phyloP scores from a whole-genome alignment of 2,888 invertebrate genomes.

The Polydrusus tereticollis region DNA sequence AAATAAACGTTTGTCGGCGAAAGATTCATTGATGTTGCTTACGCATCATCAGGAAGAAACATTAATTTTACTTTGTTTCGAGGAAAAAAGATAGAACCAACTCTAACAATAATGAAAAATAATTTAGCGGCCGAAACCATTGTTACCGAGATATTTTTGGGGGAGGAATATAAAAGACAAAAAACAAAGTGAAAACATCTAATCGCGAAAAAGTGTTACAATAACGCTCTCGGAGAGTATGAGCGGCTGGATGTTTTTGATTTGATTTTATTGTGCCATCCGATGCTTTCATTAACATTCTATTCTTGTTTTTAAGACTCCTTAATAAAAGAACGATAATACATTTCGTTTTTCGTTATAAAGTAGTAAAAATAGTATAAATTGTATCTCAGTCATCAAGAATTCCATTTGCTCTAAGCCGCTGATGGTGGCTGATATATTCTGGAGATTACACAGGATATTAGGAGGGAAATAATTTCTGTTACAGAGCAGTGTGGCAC shows the following conservation, averaged over 20 bases:
- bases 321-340: background rate
- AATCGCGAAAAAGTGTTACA: constrained; percentile 29
- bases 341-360: background rate
- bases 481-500: no score
- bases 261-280: constrained; percentile 17
- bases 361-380: no score
- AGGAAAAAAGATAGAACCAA: background rate
- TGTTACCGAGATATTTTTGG: background rate
- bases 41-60: background rate
- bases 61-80: constrained; percentile 4
- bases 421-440: no score
- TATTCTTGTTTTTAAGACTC: background rate
- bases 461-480: no score
- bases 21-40: background rate
- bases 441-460: no score
- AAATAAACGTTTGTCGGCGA: no score
- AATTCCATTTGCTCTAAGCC: no score
- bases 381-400: no score
- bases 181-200: constrained; percentile 37
- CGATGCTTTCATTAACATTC: background rate
- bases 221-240: constrained; percentile 24
- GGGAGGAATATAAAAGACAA: constrained; percentile 7
- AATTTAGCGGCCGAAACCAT: background rate
- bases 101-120: constrained; percentile 7
- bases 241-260: background rate